Evolutionary conservation across 2,888 invertebrate species (phyloP).

Genomic region (Machimus atricapillus): DNA sequence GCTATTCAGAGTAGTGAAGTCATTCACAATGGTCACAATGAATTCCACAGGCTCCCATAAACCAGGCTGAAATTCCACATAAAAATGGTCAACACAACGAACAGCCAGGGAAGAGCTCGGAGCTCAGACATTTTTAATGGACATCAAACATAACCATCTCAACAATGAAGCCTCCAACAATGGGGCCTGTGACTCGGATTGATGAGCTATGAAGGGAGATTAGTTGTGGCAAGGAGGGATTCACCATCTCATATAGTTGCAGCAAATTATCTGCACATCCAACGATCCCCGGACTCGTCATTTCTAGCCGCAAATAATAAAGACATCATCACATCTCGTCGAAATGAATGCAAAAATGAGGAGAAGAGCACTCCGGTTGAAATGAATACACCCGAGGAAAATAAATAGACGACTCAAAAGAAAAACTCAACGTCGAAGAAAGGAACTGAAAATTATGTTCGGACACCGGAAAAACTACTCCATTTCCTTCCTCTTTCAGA

Average conservation of each 20-base stretch:
- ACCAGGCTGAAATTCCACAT: background rate
- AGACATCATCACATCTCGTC: slow-evolving; percentile 13
- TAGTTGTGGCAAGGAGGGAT: background rate
- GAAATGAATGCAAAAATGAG: background rate
- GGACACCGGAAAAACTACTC: slow-evolving; percentile 7
- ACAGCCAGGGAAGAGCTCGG: background rate
- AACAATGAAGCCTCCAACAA: slow-evolving; percentile 8
- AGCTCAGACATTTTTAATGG: slow-evolving; percentile 6
- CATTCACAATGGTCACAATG: background rate
- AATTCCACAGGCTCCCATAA: background rate
- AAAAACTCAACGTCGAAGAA: background rate
- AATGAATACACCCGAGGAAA: background rate
- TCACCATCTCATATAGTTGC: background rate
- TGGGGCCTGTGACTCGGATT: background rate
- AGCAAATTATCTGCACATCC: slow-evolving; percentile 28
- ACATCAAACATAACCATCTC: slow-evolving; percentile 2
- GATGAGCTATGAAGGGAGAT: slow-evolving; percentile 15
- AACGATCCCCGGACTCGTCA: background rate
- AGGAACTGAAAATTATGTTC: slow-evolving; percentile 5
- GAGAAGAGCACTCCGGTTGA: background rate
- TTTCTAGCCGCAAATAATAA: slow-evolving; percentile 1
- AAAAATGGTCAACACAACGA: background rate
- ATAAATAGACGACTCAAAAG: slow-evolving; percentile 6
- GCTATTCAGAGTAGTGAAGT: slow-evolving; percentile 1
- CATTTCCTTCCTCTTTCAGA: background rate